Base-by-base conservation (phyloP, 2,113 vertebrate genomes). In the Dasyprocta punctata region DNA sequence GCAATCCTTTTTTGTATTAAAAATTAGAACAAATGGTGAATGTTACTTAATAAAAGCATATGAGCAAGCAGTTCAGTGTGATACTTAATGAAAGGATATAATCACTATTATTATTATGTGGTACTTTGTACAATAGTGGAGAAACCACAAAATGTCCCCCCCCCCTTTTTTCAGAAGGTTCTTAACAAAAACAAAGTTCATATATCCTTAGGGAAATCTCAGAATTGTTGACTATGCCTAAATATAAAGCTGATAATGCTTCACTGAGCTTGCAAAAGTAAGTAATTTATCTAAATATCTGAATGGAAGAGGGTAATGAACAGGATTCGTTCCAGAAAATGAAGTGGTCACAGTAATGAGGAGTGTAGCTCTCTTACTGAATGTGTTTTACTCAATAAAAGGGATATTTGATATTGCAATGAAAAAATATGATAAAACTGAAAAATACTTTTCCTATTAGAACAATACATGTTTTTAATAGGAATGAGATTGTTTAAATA, bases 41-140 rank as follows among this genome's bases (percentile, higher is more conserved):
- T 93, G 83, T 69, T 92, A 92, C 67, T 96, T 93, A 89, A 89
- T 63, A 95, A 92, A 92, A 95, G 78, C 82, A 83, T 65, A 83
- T 95, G 26, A 80, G 38, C 17, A 49, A 96, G 89, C 92, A 47
- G 47, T 96, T 96, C 41, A 84, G 80, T 87, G 90, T 58, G 84
- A 87, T 86, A 52, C 52, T 84, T 96, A 92, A 87, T 61, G 61
- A 84, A 89, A 93, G 56, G 90, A 95, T 80, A 91, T 87, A n/a
- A 87, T 65, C 73, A 36, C 86, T 86, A 84, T 89, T 83, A n/a
- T n/a, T n/a, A 89, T 92, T 88, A 54, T 80, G 58, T 61, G 22
- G 20, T 67, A 67, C 73, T 95, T 97, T 80, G 63, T 92, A 65
- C 41, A 92, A 84, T 81, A 81, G 26, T 71, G 89, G 81, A 63